These are phyloP conservation scores for Thaumatotibia leucotreta DNA, from an alignment of 1,140 invertebrate genomes.

Conservation along the genomic window DNA sequence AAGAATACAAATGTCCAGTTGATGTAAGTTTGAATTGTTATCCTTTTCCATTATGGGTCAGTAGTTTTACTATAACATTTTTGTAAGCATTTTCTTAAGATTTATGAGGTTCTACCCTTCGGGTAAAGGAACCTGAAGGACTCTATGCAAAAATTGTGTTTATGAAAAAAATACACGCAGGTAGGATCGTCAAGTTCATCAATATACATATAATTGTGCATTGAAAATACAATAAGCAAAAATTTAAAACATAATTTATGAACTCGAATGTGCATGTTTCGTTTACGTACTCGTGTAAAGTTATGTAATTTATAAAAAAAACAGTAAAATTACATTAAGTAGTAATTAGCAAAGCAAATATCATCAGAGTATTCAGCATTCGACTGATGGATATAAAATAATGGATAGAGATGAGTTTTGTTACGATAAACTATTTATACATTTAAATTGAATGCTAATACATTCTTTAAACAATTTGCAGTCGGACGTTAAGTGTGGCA, in stretches of 20 bases:
- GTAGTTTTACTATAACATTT: background rate
- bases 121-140: no score
- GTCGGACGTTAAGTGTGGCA: background rate
- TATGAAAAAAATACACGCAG: no score
- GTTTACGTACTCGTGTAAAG: no score
- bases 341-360: background rate
- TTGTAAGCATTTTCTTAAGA: background rate
- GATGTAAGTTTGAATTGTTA: conserved; percentile 8
- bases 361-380: background rate
- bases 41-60: conserved; percentile 1
- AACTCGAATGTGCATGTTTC: no score
- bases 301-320: no score
- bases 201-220: no score
- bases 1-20: conserved; percentile 2
- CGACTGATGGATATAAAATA: background rate
- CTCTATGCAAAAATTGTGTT: no score
- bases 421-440: background rate
- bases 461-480: background rate
- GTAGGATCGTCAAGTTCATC: no score
- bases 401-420: background rate
- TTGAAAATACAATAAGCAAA: no score
- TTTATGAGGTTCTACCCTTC: no score
- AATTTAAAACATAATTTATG: no score
- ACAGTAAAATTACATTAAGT: no score
- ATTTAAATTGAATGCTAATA: background rate